Conservation (phyloP, 1,140 invertebrate genomes). For the Frieseomelitta varia region DNA sequence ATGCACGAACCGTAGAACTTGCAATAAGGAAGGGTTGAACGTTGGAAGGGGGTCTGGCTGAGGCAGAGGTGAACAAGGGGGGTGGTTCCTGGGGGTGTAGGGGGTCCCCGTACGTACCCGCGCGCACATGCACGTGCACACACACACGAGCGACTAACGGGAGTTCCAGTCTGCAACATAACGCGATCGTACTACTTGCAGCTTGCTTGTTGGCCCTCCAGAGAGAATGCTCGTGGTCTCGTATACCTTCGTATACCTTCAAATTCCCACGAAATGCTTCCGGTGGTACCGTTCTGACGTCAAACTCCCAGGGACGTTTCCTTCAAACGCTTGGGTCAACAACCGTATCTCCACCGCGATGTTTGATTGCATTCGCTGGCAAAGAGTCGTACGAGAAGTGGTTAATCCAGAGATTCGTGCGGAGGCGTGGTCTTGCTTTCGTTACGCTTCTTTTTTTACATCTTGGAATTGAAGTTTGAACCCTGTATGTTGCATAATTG, state of each 20-base stretch:
- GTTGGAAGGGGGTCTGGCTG: constrained; percentile 56
- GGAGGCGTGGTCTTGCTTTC: background rate
- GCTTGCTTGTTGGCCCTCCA: constrained; percentile 59
- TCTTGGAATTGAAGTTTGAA: background rate
- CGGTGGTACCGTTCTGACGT: constrained; percentile 49
- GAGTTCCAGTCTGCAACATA: constrained; percentile 68
- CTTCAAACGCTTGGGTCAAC: constrained; percentile 22
- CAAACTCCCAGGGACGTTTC: constrained; percentile 23
- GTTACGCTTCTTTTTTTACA: background rate
- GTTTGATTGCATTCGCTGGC: background rate
- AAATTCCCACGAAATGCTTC: constrained; percentile 57
- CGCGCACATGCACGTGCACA: background rate
- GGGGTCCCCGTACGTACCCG: constrained; percentile 62
- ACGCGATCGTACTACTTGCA: constrained; percentile 72
- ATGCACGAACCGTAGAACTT: constrained; percentile 80
- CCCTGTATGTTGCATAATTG: background rate
- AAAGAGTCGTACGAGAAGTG: background rate
- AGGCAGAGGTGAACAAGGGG: constrained; percentile 48
- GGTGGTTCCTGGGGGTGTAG: constrained; percentile 52
- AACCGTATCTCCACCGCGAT: background rate
- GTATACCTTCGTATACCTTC: constrained; percentile 61
- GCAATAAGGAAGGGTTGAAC: constrained; percentile 80
- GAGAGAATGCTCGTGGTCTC: constrained; percentile 63
- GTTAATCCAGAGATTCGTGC: background rate
- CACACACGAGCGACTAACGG: constrained; percentile 54